Conservation (phyloP, 2,797 vertebrate species). For the Garrulus glandarius region DNA sequence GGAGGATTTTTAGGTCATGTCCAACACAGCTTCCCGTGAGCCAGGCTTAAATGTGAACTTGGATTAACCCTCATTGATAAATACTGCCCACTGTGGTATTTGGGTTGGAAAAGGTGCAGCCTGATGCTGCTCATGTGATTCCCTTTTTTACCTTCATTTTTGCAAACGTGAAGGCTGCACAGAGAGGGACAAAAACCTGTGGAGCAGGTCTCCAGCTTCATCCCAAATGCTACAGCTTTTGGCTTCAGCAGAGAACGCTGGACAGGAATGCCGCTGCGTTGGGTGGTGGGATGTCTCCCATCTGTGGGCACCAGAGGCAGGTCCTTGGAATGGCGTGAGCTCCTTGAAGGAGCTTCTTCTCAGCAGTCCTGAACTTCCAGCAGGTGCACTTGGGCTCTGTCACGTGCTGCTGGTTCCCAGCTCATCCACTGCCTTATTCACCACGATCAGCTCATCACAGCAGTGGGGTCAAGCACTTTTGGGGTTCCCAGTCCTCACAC, state of each 20-base stretch:
- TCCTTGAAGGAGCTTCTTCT: neutral
- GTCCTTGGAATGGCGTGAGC: neutral
- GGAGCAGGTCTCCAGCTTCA: neutral
- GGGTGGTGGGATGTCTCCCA: fast-evolving
- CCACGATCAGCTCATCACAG: neutral
- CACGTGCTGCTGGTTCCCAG: neutral
- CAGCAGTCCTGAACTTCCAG: neutral
- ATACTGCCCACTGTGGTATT: neutral
- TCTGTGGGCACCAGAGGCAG: neutral
- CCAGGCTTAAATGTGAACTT: neutral
- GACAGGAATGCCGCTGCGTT: neutral
- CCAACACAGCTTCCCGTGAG: neutral
- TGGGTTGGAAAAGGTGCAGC: neutral
- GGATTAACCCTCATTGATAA: neutral
- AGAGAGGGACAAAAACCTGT: neutral
- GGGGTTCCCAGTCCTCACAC: neutral
- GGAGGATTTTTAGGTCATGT: neutral
- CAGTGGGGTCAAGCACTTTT: fast-evolving
- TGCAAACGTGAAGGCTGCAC: neutral
- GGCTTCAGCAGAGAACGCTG: neutral
- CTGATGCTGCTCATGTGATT: neutral
- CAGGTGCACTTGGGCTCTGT: neutral
- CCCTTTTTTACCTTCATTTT: neutral
- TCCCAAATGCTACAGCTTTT: neutral
- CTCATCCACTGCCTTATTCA: neutral